Evolutionary conservation across 2,113 vertebrate species (phyloP), one percentile per base, ranked within the genome.

Genomic region (Lophius piscatorius): DNA sequence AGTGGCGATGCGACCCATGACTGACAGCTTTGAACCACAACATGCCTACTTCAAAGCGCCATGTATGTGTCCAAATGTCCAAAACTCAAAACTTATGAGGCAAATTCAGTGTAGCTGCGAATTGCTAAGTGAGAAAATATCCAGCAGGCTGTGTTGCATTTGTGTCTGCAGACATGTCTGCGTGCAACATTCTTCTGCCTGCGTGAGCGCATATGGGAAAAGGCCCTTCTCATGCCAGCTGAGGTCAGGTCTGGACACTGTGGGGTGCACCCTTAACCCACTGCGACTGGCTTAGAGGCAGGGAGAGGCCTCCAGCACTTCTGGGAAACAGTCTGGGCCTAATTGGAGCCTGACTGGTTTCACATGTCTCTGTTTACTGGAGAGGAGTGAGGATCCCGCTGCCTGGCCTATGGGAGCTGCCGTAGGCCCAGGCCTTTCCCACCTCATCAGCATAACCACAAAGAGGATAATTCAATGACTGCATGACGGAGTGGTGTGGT

Each of bases 341-440:
- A 90, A 87, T 88, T 84, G 78, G 71, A 80, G 70, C 55, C 70
- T 80, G 77, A 78, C 77, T 76, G 77, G 71, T 65, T 71, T 86
- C 89, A 89, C 81, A 87, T 89, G 89, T 80, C 78, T 89, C 75
- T 81, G 87, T 73, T 90, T 88, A 88, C 61, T 57, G 80, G 52
- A 65, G 70, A 63, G 81, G 80, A 70, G n/a, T 20, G 74, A 82
- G 81, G 66, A 83, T 80, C 55, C 76, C 54, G 23, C 59, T 31
- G 75, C 70, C 48, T 49, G 63, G 65, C 67, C 61, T 70, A 45
- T 57, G 35, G 78, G 60, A 75, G 74, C 71, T 20, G 63, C 71
- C 17, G 54, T 13, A 29, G 49, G 49, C 47, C 39, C 28, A 24
- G 63, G 63, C 80, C 78, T 68, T 33, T 46, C 51, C 49, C 41